Percentiles rank a stretch among this genome's conserved stretches.
Evolutionary conservation across 1,140 invertebrate species (phyloP).

Genomic region (Dinoponera quadriceps): DNA sequence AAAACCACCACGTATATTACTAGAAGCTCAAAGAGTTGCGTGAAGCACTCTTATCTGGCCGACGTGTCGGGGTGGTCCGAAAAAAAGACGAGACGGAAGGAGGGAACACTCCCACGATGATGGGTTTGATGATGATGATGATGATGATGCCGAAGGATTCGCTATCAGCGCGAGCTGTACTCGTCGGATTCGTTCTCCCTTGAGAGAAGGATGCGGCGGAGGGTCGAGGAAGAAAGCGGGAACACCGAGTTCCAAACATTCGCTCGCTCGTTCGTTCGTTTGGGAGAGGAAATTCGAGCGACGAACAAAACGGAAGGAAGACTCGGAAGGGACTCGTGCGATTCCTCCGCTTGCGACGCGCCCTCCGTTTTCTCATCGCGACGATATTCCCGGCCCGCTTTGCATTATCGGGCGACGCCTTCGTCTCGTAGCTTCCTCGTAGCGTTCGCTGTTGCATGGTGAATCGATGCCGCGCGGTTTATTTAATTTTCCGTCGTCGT

Average conservation of each 20-base stretch:
- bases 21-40: slow-evolving; percentile 73
- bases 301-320: slow-evolving; percentile 1
- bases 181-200: not conserved
- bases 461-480: slow-evolving; percentile 7
- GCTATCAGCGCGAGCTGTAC: not conserved
- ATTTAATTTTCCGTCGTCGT: slow-evolving; percentile 1
- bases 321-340: not conserved
- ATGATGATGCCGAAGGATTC: not conserved
- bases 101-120: slow-evolving; percentile 6
- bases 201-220: not conserved
- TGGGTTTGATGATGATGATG: not conserved
- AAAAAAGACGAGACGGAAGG: slow-evolving; percentile 4
- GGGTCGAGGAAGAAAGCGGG: slow-evolving; percentile 13
- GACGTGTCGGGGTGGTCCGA: slow-evolving; percentile 69
- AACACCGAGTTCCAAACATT: slow-evolving; percentile 34
- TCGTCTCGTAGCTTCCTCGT: slow-evolving; percentile 10
- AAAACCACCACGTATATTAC: slow-evolving; percentile 67
- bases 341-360: not conserved
- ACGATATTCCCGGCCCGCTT: not conserved
- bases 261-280: slow-evolving; percentile 2
- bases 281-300: slow-evolving; percentile 28
- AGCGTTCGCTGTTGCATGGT: not conserved
- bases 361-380: not conserved
- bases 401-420: not conserved
- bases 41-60: slow-evolving; percentile 70